A percentile compares a stretch with the other conserved stretches of the same genome.
These are phyloP conservation scores for Notothenia rossii DNA, from an alignment of 2,113 vertebrate genomes.

Conservation along the genomic window DNA sequence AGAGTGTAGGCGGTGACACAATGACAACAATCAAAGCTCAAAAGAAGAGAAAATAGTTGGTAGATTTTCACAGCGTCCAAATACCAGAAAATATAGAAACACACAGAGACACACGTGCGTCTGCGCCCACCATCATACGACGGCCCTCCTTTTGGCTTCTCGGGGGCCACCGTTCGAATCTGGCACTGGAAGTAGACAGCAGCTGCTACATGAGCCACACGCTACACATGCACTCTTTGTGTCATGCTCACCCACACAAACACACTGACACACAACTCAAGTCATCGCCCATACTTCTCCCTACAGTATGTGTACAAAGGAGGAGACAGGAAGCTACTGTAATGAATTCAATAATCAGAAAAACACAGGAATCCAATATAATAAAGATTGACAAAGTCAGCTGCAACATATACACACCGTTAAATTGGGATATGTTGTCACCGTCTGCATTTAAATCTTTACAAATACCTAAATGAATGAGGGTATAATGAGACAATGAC, in stretches of 20 bases:
- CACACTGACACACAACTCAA: background rate
- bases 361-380: background rate
- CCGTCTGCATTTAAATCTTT: background rate
- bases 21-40: conserved; percentile 25
- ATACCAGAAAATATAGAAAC: conserved; percentile 16
- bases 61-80: conserved; percentile 27
- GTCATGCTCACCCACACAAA: conserved; percentile 10
- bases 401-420: background rate
- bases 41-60: conserved; percentile 22
- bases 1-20: conserved; percentile 42
- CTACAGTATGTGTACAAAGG: conserved; percentile 5
- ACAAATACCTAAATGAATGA: background rate
- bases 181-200: conserved; percentile 56
- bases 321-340: background rate
- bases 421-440: background rate
- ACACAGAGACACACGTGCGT: conserved; percentile 18
- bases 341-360: background rate
- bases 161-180: conserved; percentile 26
- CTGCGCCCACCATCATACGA: background rate
- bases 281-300: background rate
- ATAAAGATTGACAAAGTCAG: background rate
- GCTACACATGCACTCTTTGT: conserved; percentile 45
- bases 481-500: background rate
- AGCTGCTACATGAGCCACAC: conserved; percentile 47
- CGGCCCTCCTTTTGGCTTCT: conserved; percentile 27